Evolutionary conservation across 2,113 vertebrate species (phyloP).

Genomic region (Cheilinus undulatus): DNA sequence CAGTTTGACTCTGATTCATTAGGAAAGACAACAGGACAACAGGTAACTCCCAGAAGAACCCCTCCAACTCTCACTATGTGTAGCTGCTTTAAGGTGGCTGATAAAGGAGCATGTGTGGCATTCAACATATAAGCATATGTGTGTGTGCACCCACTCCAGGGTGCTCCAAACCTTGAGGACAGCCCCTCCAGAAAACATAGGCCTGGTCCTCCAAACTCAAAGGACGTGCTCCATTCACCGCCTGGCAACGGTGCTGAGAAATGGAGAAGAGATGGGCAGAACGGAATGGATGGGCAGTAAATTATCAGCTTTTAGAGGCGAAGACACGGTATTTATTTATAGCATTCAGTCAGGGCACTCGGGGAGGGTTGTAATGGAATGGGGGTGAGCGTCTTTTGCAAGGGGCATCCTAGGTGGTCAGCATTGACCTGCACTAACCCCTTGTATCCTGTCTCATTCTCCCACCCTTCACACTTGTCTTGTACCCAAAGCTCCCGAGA

Average conservation of each 20-base stretch:
- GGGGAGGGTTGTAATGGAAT: conserved; percentile 49
- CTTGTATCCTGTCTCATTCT: conserved; percentile 96
- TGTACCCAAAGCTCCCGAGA: conserved; percentile 87
- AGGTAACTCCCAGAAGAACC: conserved; percentile 23
- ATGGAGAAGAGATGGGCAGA: conserved; percentile 79
- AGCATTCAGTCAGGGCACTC: conserved; percentile 72
- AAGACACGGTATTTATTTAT: conserved; percentile 83
- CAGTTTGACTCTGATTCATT: conserved; percentile 46
- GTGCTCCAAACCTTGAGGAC: conserved; percentile 81
- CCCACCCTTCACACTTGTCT: conserved; percentile 88
- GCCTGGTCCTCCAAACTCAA: conserved; percentile 79
- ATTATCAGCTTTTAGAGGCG: conserved; percentile 76
- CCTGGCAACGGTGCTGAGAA: conserved; percentile 78
- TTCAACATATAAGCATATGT: conserved; percentile 67
- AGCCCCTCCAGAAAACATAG: conserved; percentile 80
- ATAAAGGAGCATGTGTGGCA: conserved; percentile 70
- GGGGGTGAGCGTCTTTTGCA: conserved; percentile 71
- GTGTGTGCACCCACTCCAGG: conserved; percentile 78
- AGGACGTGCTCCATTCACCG: conserved; percentile 73
- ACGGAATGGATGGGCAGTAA: conserved; percentile 79
- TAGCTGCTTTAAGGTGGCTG: conserved; percentile 51
- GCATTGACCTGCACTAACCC: conserved; percentile 89
- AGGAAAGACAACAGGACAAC: conserved; percentile 45
- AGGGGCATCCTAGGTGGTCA: conserved; percentile 95
- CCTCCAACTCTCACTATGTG: conserved; percentile 34